phyloP scores from a whole-genome alignment of 2,888 invertebrate genomes.

The Xestia xanthographa region DNA sequence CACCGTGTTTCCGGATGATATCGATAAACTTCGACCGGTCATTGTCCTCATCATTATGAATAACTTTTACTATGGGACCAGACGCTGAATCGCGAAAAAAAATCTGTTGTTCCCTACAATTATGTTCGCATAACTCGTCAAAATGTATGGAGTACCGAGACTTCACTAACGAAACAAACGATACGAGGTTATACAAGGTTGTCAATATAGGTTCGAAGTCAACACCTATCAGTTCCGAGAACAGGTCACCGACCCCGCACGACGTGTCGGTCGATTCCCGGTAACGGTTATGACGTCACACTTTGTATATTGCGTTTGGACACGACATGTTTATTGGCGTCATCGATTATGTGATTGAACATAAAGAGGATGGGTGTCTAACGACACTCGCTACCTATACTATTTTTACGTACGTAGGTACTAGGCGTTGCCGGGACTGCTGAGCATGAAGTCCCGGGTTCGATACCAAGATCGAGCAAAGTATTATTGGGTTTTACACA shows the following conservation, averaged over 20 bases:
- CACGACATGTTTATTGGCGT: slow-evolving; percentile 41
- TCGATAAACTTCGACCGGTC: too few species aligned
- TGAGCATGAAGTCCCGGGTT: background rate
- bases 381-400: background rate
- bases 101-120: too few species aligned
- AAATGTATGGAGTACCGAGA: background rate
- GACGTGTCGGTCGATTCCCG: slow-evolving; percentile 26
- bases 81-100: too few species aligned
- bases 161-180: background rate
- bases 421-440: too few species aligned
- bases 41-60: too few species aligned
- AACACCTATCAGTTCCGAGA: slow-evolving; percentile 29
- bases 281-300: slow-evolving; percentile 32
- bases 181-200: background rate
- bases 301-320: slow-evolving; percentile 23
- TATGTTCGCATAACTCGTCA: too few species aligned
- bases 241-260: slow-evolving; percentile 20
- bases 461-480: background rate
- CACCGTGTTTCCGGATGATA: too few species aligned
- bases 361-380: background rate
- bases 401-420: background rate
- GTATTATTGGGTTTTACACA: background rate
- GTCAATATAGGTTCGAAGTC: slow-evolving; percentile 1
- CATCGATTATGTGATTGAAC: slow-evolving; percentile 17
- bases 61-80: too few species aligned